These are phyloP conservation scores for Melanogrammus aeglefinus DNA, from an alignment of 2,797 vertebrate genomes.

Conservation along the genomic window DNA sequence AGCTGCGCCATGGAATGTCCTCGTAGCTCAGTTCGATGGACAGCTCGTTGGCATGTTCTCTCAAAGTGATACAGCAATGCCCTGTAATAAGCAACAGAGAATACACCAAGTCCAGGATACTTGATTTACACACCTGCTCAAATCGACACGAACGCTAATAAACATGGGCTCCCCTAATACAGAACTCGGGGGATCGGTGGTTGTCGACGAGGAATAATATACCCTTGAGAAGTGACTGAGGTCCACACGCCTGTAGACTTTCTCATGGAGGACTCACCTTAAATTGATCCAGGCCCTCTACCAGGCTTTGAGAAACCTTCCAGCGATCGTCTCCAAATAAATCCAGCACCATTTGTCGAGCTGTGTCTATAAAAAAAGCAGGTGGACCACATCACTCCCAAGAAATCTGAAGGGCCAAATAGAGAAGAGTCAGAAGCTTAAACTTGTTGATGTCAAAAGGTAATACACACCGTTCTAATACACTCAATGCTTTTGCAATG, in stretches of 20 bases:
- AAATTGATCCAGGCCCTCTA: conserved; percentile 98
- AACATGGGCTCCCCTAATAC: too few relatives aligned
- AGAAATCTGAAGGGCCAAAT: conserved; percentile 71
- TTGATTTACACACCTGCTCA: not conserved
- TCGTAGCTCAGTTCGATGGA: conserved; percentile 97
- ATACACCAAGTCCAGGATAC: not conserved
- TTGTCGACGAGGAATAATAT: too few relatives aligned
- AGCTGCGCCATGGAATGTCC: conserved; percentile 88
- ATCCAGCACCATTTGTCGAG: conserved; percentile 96
- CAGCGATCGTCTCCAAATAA: conserved; percentile 99
- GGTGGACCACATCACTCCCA: conserved; percentile 97
- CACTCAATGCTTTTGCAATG: too few relatives aligned
- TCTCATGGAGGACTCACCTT: conserved; percentile 74
- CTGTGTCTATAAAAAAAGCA: conserved; percentile 99
- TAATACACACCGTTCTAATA: not conserved
- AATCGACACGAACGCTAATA: too few relatives aligned
- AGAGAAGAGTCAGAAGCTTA: not conserved
- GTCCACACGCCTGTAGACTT: not conserved
- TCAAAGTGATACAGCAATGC: conserved; percentile 95
- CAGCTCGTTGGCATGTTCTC: conserved; percentile 96
- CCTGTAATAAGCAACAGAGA: conserved; percentile 72
- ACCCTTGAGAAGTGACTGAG: too few relatives aligned
- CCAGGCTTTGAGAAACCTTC: conserved; percentile 98
- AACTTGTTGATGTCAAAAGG: not conserved
- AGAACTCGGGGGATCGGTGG: too few relatives aligned